Conservation (phyloP, 30 jellyfish, hydroid and myxozoan genomes). For the Aurelia aurita complex sp. Pacific region DNA sequence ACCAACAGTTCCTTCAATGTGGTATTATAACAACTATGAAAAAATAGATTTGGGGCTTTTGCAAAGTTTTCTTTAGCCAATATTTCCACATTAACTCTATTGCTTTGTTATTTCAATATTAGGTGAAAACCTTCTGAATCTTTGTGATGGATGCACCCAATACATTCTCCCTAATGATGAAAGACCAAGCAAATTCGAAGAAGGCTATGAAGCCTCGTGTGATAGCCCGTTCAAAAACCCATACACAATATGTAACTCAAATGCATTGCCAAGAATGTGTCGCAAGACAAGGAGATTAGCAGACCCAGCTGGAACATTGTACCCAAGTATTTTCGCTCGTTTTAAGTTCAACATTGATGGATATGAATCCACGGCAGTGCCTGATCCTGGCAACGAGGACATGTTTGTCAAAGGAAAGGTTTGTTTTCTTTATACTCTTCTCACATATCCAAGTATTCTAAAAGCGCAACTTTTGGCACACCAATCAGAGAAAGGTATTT, state of each 20-base stretch:
- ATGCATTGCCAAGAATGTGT: slow-evolving; percentile 7
- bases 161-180: slow-evolving; percentile 10
- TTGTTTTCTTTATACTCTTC: too few species aligned
- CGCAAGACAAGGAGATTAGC: neutral
- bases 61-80: too few species aligned
- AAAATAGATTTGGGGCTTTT: too few species aligned
- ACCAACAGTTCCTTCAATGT: too few species aligned
- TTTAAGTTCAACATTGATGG: slow-evolving; percentile 20
- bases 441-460: too few species aligned
- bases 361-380: slow-evolving; percentile 1
- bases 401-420: slow-evolving; percentile 24
- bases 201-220: slow-evolving; percentile 37
- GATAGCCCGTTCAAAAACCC: slow-evolving; percentile 1
- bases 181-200: slow-evolving; percentile 14
- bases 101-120: neutral
- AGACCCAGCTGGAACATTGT: slow-evolving; percentile 16
- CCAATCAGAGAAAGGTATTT: too few species aligned
- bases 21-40: too few species aligned
- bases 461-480: too few species aligned
- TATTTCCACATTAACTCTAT: too few species aligned
- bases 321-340: slow-evolving; percentile 19
- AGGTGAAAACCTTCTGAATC: slow-evolving; percentile 9
- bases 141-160: slow-evolving; percentile 11
- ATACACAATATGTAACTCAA: slow-evolving; percentile 21
- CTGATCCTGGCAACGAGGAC: slow-evolving; percentile 27